Percentiles rank a stretch among this genome's conserved stretches.
These are phyloP conservation scores for Cantharis nigra DNA, from an alignment of 2,888 invertebrate genomes.

Conservation along the genomic window DNA sequence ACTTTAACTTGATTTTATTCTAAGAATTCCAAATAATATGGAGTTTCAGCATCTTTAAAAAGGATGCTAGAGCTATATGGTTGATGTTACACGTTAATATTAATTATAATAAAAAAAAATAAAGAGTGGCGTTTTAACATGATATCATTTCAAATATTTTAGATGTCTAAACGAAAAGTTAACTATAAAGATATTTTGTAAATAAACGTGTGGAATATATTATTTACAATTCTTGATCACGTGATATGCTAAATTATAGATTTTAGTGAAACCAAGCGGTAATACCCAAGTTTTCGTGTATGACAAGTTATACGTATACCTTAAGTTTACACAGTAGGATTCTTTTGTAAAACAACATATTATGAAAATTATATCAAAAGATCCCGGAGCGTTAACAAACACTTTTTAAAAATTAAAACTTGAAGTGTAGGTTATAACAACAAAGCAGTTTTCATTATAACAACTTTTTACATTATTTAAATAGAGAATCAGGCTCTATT, in stretches of 20 bases:
- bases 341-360: background rate
- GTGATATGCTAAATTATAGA: background rate
- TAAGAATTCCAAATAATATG: no score
- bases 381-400: background rate
- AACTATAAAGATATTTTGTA: background rate
- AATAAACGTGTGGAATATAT: background rate
- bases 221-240: background rate
- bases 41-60: no score
- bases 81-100: background rate
- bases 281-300: background rate
- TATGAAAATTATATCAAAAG: background rate
- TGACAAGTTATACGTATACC: background rate
- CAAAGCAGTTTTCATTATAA: background rate
- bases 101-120: background rate
- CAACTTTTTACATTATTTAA: background rate
- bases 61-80: no score
- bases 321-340: background rate
- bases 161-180: background rate
- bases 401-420: background rate
- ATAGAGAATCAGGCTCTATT: background rate
- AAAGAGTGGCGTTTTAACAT: background rate
- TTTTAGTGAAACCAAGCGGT: background rate
- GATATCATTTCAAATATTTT: background rate
- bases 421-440: background rate
- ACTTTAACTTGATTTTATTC: no score